These are phyloP conservation scores for Fratercula arctica DNA, from an alignment of 2,797 vertebrate species.

Conservation along the genomic window DNA sequence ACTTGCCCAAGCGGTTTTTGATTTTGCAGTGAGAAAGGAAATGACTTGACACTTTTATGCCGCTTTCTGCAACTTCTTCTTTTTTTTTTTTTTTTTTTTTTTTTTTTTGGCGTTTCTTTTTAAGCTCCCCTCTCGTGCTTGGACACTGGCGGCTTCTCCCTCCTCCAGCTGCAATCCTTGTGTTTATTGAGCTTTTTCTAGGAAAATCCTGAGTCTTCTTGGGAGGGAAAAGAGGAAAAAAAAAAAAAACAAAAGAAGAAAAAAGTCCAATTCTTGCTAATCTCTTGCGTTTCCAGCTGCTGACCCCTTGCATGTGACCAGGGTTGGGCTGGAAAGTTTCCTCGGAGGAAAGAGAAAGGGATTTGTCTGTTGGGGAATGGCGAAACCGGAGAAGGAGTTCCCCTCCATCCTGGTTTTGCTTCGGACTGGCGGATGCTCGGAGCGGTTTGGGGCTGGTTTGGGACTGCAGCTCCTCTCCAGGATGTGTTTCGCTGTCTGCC, in stretches of 20 bases:
- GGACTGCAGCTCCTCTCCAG: background rate
- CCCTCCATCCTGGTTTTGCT: background rate
- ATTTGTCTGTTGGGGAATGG: background rate
- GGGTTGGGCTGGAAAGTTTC: background rate
- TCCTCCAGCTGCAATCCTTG: accelerated
- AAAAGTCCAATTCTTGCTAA: background rate
- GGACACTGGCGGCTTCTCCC: background rate
- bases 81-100: background rate
- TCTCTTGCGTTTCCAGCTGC: background rate
- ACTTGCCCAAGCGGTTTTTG: accelerated
- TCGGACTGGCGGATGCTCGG: accelerated
- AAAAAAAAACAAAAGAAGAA: accelerated
- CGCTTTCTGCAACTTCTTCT: background rate
- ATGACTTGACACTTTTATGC: background rate
- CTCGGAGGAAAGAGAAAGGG: background rate
- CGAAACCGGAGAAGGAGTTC: background rate
- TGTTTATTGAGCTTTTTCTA: background rate
- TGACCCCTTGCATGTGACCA: background rate
- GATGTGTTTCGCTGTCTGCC: background rate
- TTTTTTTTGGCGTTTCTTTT: background rate
- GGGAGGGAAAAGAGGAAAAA: background rate
- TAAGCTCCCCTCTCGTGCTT: background rate
- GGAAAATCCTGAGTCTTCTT: background rate
- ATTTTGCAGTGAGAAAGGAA: background rate
- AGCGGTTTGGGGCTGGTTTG: accelerated